A percentile compares a stretch with the other conserved stretches of the same genome.
Conservation (phyloP, 2,888 invertebrate species). For the Drosophila emarginata region DNA sequence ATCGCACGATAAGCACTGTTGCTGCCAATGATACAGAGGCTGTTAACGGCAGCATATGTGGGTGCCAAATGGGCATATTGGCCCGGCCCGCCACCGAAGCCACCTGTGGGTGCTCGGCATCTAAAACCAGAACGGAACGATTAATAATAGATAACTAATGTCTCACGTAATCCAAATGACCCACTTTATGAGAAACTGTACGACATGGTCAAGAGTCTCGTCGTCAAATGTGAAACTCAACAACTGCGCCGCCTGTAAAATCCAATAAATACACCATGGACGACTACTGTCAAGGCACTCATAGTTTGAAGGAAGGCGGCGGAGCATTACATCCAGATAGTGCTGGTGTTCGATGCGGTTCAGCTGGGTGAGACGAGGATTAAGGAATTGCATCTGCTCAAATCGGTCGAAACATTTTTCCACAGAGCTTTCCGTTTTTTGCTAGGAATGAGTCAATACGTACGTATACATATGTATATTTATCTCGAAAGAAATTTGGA, state of each 20-base stretch:
- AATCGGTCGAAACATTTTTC: slow-evolving; percentile 84
- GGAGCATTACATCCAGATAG: slow-evolving; percentile 87
- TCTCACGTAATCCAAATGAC: neutral
- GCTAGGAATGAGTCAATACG: slow-evolving; percentile 79
- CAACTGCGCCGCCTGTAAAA: slow-evolving; percentile 93
- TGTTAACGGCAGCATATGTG: slow-evolving; percentile 98
- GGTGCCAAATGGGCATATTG: slow-evolving; percentile 97
- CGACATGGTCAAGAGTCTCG: slow-evolving; percentile 84
- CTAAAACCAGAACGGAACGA: slow-evolving; percentile 42
- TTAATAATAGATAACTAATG: neutral
- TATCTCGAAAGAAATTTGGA: neutral
- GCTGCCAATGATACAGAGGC: slow-evolving; percentile 94
- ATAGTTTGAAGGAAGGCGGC: slow-evolving; percentile 87
- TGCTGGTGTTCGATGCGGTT: slow-evolving; percentile 86
- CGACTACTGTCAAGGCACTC: slow-evolving; percentile 96
- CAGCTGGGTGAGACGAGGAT: slow-evolving; percentile 85
- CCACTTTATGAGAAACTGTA: slow-evolving; percentile 85
- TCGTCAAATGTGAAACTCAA: slow-evolving; percentile 86
- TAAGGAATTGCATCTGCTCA: slow-evolving; percentile 83
- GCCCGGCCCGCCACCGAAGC: slow-evolving; percentile 97
- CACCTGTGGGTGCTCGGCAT: slow-evolving; percentile 85
- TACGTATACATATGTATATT: slow-evolving; percentile 8
- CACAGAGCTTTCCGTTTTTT: slow-evolving; percentile 84
- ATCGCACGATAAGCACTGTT: slow-evolving; percentile 93
- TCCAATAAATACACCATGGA: slow-evolving; percentile 99